These are phyloP conservation scores for sheep (Ovis aries) DNA, from an alignment of 2,113 vertebrate species.

Conservation along the genomic window ARS-UI_Ramb_v3.0 NC_056079.1:10450501-10451000, in stretches of 20 bases:
- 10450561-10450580: not conserved
- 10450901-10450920: fast-evolving
- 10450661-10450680: not conserved
- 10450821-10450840: not conserved
- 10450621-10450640: not conserved
- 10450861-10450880: not conserved
- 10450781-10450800: not conserved
- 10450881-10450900: not conserved
- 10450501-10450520: not conserved
- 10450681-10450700: not conserved
- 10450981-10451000: not conserved
- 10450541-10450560: not conserved
- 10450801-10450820: not conserved
- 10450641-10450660: not conserved
- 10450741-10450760: not conserved
- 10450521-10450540: not conserved
- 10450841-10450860: not conserved
- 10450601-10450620: not conserved
- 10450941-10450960: not conserved
- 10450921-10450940: fast-evolving
- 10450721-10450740: not conserved
- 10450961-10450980: not conserved
- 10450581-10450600: not conserved
- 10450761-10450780: not conserved
- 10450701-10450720: not conserved